Evolutionary conservation across 2,888 invertebrate species (phyloP), one percentile per base, ranked within the genome.

Genomic region (Chymomyza procnemis): DNA sequence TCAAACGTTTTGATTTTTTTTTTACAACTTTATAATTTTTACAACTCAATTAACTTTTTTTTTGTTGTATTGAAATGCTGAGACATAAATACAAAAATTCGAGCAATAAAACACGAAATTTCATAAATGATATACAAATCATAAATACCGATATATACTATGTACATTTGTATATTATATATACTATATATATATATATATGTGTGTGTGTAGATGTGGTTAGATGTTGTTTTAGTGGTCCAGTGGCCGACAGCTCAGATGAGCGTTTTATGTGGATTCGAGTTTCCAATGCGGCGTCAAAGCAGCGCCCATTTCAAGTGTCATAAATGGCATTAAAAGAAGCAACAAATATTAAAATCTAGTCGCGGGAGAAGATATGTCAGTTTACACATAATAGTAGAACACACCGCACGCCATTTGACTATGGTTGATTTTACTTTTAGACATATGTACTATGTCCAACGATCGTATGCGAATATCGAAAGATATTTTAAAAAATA

Each of bases 21-120:
- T 81, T 82, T 82, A 83, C 78, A 83, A 72, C 83, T 83, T 83
- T 87, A 83, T 83, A 83, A 83, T 83, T 83, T 83, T 83, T 75
- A 83, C 83, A 83, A 82, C 83, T 83, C 82, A 83, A 83, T 83
- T 86, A 86, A 83, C 73, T 85, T 86, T 78, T 84, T 67, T 21
- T 54, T 21, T 54, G 50, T 19, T 48, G 16, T 48, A 66, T 70
- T 74, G 60, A 83, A 83, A 80, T 73, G 80, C 66, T 74, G 82
- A 67, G 41, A 30, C 26, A 55, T 65, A 54, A 34, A 57, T 64
- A 41, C 55, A 54, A 64, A 64, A 59, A 60, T 21, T 52, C 55
- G 62, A 67, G 66, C 75, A 85, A 79, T 84, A 82, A 82, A 82
- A 85, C 70, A 77, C 78, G 63, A 70, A 85, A 82, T 80, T 82